phyloP scores from a whole-genome alignment of 2,888 invertebrate species.

The Macrosoma leucophasiata region DNA sequence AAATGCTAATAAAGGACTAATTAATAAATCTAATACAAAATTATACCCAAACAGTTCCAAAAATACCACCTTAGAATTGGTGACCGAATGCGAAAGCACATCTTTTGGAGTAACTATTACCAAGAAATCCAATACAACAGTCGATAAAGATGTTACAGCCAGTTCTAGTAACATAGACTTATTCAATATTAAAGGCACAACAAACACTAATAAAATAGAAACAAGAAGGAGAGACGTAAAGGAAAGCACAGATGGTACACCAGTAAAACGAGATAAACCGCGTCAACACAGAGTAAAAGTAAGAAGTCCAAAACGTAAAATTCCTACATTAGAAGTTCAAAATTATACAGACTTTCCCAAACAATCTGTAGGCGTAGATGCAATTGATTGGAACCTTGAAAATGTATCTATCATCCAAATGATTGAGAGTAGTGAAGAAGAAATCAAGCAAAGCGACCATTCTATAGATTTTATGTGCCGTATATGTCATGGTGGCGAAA shows the following conservation, averaged over 20 bases:
- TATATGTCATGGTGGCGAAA: conserved; percentile 63
- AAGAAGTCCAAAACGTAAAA: conserved; percentile 50
- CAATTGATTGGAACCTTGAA: conserved; percentile 41
- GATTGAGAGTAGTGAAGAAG: conserved; percentile 28
- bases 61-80: conserved; percentile 32
- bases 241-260: conserved; percentile 30
- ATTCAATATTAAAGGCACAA: conserved; percentile 24
- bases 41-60: conserved; percentile 35
- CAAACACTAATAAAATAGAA: conserved; percentile 17
- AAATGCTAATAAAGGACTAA: conserved; percentile 31
- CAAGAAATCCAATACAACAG: conserved; percentile 22
- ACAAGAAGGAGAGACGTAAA: conserved; percentile 22
- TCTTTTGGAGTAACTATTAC: conserved; percentile 25
- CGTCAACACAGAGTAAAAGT: conserved; percentile 55
- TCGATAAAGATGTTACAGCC: conserved; percentile 47
- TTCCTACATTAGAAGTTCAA: conserved; percentile 30
- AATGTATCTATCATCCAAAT: conserved; percentile 27
- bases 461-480: conserved; percentile 63
- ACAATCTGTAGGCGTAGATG: conserved; percentile 26
- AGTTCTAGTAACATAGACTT: conserved; percentile 46
- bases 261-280: conserved; percentile 37
- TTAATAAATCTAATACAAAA: conserved; percentile 36
- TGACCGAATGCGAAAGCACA: conserved; percentile 36
- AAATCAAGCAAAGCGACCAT: conserved; percentile 42
- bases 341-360: conserved; percentile 23